Evolutionary conservation across 2,797 vertebrate genomes (phyloP).

Genomic region (Sciurus vulgaris): DNA sequence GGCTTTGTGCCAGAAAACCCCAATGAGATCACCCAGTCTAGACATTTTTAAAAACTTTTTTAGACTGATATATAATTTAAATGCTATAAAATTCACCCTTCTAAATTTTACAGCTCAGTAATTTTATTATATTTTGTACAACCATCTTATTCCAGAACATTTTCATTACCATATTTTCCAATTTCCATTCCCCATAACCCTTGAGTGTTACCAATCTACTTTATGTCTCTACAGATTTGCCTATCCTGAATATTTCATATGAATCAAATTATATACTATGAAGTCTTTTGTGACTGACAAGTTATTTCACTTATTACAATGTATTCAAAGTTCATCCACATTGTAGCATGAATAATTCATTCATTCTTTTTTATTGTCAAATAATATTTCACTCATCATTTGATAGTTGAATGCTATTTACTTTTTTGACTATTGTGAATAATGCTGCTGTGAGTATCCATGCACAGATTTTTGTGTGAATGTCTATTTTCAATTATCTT

Average conservation of each 20-base stretch:
- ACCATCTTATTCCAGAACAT: neutral
- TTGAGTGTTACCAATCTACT: neutral
- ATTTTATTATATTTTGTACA: conserved; percentile 38
- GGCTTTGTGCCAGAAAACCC: neutral
- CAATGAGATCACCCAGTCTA: conserved; percentile 9
- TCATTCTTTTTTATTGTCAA: neutral
- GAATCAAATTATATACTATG: neutral
- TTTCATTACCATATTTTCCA: neutral
- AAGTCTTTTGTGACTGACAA: neutral
- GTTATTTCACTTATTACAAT: conserved; percentile 6
- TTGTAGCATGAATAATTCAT: neutral
- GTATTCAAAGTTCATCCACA: conserved; percentile 20
- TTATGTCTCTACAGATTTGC: neutral
- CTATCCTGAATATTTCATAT: neutral
- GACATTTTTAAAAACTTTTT: neutral
- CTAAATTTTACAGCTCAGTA: neutral
- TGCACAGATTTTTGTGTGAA: neutral
- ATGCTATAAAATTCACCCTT: neutral
- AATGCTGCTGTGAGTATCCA: neutral
- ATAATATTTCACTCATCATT: neutral
- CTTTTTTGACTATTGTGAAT: neutral
- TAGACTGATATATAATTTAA: neutral
- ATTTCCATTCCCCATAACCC: neutral
- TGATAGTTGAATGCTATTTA: neutral
- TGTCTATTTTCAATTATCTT: conserved; percentile 12